These are phyloP conservation scores for Drosophila auraria DNA, from an alignment of 1,140 invertebrate genomes.

Conservation along the genomic window DNA sequence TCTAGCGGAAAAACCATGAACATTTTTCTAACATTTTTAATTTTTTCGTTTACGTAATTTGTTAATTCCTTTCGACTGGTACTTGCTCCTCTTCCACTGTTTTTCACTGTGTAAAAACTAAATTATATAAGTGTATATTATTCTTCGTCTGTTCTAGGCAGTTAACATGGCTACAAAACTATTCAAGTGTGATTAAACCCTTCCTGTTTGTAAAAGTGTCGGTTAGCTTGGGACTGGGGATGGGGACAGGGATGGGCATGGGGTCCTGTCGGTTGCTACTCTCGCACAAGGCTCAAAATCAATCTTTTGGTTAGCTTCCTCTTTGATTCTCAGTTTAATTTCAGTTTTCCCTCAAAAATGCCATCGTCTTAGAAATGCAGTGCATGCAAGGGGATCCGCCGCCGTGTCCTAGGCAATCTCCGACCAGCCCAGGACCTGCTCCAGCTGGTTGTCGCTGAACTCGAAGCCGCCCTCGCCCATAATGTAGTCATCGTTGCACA, in stretches of 20 bases:
- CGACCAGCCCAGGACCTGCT: conserved; percentile 66
- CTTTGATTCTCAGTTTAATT: conserved; percentile 49
- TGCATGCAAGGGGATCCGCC: conserved; percentile 22
- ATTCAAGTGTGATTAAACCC: conserved; percentile 71
- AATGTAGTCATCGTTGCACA: conserved; percentile 80
- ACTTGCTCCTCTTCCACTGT: conserved; percentile 14
- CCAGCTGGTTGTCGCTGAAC: conserved; percentile 65
- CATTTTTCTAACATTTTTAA: conserved; percentile 18
- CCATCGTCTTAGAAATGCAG: conserved; percentile 25
- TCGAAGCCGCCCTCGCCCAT: conserved; percentile 64
- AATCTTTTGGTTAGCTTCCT: conserved; percentile 61
- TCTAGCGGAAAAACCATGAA: conserved; percentile 58
- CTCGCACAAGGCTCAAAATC: conserved; percentile 61
- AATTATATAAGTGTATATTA: conserved; percentile 69
- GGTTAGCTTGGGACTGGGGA: conserved; percentile 38
- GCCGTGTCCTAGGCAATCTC: conserved; percentile 43
- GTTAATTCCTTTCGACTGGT: conserved; percentile 22
- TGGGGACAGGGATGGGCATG: neutral
- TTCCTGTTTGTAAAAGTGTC: conserved; percentile 60
- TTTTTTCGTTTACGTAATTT: conserved; percentile 17
- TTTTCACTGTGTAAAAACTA: conserved; percentile 48
- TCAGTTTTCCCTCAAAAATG: conserved; percentile 35
- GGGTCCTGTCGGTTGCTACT: conserved; percentile 9
- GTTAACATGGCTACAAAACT: conserved; percentile 81
- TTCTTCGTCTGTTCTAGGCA: conserved; percentile 75